Conservation (phyloP, 2,888 invertebrate genomes). For the Troides oblongomaculatus region DNA sequence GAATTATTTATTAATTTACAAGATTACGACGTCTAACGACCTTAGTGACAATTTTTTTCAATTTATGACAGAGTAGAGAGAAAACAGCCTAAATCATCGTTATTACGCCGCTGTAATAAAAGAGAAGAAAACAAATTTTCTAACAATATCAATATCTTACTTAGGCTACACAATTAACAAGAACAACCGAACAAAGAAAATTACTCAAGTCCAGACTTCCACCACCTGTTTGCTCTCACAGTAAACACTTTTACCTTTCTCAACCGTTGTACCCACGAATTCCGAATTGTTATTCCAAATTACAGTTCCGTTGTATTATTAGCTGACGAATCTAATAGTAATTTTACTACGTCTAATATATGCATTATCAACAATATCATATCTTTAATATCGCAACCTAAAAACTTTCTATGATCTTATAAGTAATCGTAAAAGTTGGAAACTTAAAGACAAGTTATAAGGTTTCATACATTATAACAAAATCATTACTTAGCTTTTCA, state of each 20-base stretch:
- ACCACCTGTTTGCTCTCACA: conserved; percentile 12
- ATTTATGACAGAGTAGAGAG: no score
- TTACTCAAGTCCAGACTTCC: neutral
- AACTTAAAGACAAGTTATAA: no score
- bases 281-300: neutral
- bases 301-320: neutral
- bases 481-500: no score
- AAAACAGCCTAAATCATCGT: no score
- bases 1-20: no score
- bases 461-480: no score
- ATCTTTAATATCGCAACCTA: no score
- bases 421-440: no score
- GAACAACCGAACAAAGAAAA: conserved; percentile 1
- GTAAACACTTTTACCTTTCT: conserved; percentile 4
- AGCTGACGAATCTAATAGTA: neutral
- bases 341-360: neutral
- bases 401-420: no score
- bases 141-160: neutral
- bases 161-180: neutral
- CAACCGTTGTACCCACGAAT: neutral
- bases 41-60: no score
- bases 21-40: no score
- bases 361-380: no score
- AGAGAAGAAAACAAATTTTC: neutral
- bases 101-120: neutral